Evolutionary conservation across 2,888 invertebrate genomes (phyloP).

Genomic region (Aphidius colemani): DNA sequence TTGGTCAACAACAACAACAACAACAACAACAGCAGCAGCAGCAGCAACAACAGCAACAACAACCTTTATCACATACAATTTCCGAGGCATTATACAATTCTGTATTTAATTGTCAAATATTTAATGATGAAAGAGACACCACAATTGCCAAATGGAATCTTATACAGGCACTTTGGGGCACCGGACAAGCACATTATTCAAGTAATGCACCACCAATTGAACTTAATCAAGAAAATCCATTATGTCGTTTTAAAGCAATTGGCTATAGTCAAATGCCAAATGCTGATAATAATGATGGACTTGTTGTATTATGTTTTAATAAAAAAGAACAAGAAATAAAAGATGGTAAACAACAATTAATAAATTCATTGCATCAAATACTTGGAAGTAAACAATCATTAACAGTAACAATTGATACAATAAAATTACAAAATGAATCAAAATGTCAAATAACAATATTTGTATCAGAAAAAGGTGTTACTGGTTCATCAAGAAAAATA

Average conservation of each 20-base stretch:
- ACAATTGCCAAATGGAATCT: constrained; percentile 95
- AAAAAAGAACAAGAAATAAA: constrained; percentile 81
- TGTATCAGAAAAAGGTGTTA: constrained; percentile 72
- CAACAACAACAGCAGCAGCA: constrained; percentile 59
- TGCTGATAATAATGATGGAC: constrained; percentile 87
- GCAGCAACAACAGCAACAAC: constrained; percentile 63
- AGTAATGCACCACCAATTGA: constrained; percentile 78
- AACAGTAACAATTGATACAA: constrained; percentile 75
- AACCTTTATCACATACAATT: constrained; percentile 66
- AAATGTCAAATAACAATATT: constrained; percentile 77
- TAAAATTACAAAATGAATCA: constrained; percentile 78
- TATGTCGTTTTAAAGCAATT: constrained; percentile 93
- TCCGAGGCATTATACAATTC: constrained; percentile 74
- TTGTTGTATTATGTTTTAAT: constrained; percentile 83
- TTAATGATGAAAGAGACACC: constrained; percentile 93
- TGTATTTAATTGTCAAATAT: constrained; percentile 80
- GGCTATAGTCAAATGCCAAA: constrained; percentile 89
- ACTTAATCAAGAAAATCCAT: constrained; percentile 85
- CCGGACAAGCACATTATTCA: constrained; percentile 82
- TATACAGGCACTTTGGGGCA: constrained; percentile 87
- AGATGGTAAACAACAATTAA: constrained; percentile 57
- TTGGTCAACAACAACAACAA: constrained; percentile 40
- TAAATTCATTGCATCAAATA: constrained; percentile 70
- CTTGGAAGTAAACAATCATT: constrained; percentile 87
- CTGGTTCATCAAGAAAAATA: constrained; percentile 71